Evolutionary conservation across 2,888 invertebrate genomes (phyloP), one percentile per base, ranked within the genome.

Genomic region (Drosophila eohydei): DNA sequence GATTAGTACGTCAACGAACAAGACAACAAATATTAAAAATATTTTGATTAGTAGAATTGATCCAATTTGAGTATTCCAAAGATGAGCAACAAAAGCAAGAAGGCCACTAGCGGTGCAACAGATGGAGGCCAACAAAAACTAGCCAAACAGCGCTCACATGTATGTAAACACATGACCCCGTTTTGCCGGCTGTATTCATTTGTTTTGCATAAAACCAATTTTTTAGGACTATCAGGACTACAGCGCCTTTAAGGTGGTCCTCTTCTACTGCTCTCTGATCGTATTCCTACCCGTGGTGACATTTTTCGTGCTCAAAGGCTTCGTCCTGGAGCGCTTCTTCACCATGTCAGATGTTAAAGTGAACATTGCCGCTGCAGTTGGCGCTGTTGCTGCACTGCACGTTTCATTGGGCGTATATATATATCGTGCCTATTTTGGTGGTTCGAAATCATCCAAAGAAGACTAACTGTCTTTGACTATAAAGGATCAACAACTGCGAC

Each of bases 361-460:
- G 83, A 97, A 96, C 92, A 96, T 97, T 38, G 96, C 95, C 91
- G 95, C 97, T 4, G 97, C 97, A 30, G 94, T 96, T 43, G 94
- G 95, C 51, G 96, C 97, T 0, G 95, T 97, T 11, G 86, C 96
- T 7, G 95, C 96, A 7, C 93, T 97, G 59, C 97, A 97, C 91
- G 89, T 96, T 73, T 96, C 96, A 4, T 91, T 97, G 68, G 97
- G 96, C 32, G 93, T 96, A 51, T 97, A 96, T 90, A 96, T 97
- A 85, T 96, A 95, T 90, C 94, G 94, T 87, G 97, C 97, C 0
- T 97, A 97, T 91, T 95, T 95, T 79, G 95, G 88, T n/a, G 56
- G 57, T 3, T 69, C 74, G 34, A 79, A 79, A 34, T 7, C 58
- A 14, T 46, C 81, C n/a, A 87, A 87, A 38, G 56, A 67, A 46